Percentiles rank a stretch among this genome's conserved stretches.
Conservation (phyloP, 2,888 invertebrate species). For the Merodon equestris region DNA sequence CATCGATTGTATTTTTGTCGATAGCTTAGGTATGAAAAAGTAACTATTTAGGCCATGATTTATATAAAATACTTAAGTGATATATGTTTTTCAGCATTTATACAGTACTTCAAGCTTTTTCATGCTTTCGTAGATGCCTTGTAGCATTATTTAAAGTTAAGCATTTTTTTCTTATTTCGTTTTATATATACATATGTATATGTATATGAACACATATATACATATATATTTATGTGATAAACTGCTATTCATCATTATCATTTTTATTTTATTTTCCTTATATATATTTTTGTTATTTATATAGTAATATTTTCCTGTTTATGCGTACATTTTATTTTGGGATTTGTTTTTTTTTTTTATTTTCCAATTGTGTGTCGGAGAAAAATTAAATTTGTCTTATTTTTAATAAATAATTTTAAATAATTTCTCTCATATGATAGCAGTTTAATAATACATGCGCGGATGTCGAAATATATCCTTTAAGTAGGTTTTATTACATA, state of each 20-base stretch:
- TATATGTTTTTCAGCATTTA: conserved; percentile 13
- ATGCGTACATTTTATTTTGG: no score
- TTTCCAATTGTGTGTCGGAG: conserved; percentile 11
- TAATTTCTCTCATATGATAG: neutral
- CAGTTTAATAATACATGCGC: conserved; percentile 10
- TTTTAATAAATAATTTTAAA: conserved; percentile 2
- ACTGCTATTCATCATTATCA: conserved; percentile 64
- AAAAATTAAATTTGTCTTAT: neutral
- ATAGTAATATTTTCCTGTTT: conserved; percentile 18
- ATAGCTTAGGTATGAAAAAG: no score
- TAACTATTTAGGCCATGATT: no score
- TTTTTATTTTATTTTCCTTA: conserved; percentile 25
- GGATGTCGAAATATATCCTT: no score
- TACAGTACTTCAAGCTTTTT: conserved; percentile 56
- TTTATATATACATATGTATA: conserved; percentile 47
- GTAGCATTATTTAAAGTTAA: conserved; percentile 57
- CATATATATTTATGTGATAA: conserved; percentile 71
- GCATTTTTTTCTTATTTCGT: conserved; percentile 13
- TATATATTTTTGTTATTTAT: conserved; percentile 8
- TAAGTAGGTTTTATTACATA: no score
- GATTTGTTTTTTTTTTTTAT: no score
- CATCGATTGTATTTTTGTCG: conserved; percentile 10
- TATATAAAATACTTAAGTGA: neutral
- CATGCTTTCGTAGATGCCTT: conserved; percentile 40
- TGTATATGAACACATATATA: conserved; percentile 27